A percentile compares a stretch with the other conserved stretches of the same genome.
Evolutionary conservation across 2,113 vertebrate genomes (phyloP).

Genomic region (Pteropus alecto): DNA sequence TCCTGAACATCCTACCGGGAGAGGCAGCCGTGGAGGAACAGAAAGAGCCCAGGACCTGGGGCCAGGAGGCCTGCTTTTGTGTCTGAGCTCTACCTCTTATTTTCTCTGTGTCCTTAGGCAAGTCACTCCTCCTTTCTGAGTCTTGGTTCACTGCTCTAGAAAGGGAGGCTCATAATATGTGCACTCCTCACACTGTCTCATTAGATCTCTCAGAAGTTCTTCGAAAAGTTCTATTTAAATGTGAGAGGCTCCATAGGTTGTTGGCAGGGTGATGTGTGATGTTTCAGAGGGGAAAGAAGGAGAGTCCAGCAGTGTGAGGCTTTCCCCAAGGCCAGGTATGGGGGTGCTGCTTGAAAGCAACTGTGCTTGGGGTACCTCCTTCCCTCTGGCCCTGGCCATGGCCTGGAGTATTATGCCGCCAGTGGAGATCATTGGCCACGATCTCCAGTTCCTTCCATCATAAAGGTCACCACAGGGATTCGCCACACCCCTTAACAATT

Average conservation of each 20-base stretch:
- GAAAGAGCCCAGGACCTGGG: not conserved
- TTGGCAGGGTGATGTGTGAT: not conserved
- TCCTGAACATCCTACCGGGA: not conserved
- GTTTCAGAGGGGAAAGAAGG: not conserved
- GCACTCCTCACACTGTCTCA: not conserved
- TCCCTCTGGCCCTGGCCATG: not conserved
- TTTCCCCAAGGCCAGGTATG: no score
- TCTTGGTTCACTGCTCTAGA: not conserved
- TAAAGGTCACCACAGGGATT: not conserved
- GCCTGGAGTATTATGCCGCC: no score
- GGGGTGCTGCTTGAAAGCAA: not conserved
- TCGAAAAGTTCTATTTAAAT: not conserved
- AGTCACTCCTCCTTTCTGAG: not conserved
- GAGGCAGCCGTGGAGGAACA: not conserved
- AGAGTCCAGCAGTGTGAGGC: fast-evolving
- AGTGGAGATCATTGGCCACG: not conserved
- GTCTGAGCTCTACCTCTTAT: not conserved
- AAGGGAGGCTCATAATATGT: not conserved
- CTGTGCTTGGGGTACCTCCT: not conserved
- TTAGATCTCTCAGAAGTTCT: not conserved
- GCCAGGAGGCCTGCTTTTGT: not conserved
- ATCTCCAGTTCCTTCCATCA: not conserved
- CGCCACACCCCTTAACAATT: not conserved
- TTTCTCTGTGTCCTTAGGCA: not conserved
- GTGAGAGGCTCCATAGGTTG: not conserved